phyloP scores from a whole-genome alignment of 64 coral and sea anemone genomes.

The Astreopora myriophthalma region DNA sequence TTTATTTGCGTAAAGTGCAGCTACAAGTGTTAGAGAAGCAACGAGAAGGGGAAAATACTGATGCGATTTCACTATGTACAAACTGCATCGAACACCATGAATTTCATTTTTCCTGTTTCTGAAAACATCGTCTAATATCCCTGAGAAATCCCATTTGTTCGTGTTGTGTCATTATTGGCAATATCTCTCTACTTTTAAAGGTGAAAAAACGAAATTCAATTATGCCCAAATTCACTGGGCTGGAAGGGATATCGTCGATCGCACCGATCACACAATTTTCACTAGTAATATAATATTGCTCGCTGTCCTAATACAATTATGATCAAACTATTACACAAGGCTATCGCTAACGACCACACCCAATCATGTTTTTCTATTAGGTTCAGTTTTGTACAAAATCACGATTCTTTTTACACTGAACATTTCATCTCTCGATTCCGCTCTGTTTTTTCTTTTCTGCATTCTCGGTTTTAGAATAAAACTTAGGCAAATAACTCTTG shows the following conservation, averaged over 20 bases:
- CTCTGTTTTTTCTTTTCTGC: not conserved
- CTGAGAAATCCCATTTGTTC: not conserved
- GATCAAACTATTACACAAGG: conserved; percentile 65
- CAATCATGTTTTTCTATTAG: conserved; percentile 40
- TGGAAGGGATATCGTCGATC: conserved; percentile 85
- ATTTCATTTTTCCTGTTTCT: not conserved
- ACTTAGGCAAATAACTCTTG: not conserved
- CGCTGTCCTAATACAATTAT: conserved; percentile 92
- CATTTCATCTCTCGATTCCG: not conserved
- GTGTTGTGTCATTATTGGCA: conserved; percentile 57
- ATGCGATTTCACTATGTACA: not conserved
- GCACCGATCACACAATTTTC: conserved; percentile 83
- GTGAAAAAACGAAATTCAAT: conserved; percentile 81
- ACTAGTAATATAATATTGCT: conserved; percentile 86
- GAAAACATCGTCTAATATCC: not conserved
- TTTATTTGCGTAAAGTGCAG: not conserved
- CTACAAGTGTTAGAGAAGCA: not conserved
- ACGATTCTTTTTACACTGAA: not conserved
- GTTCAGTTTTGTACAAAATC: conserved; percentile 32
- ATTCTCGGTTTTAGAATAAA: not conserved
- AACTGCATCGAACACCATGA: not conserved
- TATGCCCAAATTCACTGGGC: conserved; percentile 68
- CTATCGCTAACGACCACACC: conserved; percentile 88
- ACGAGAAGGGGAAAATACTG: not conserved
- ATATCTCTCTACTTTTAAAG: conserved; percentile 55